Conservation (phyloP, 2,113 vertebrate species). For the Seriola aureovittata region DNA sequence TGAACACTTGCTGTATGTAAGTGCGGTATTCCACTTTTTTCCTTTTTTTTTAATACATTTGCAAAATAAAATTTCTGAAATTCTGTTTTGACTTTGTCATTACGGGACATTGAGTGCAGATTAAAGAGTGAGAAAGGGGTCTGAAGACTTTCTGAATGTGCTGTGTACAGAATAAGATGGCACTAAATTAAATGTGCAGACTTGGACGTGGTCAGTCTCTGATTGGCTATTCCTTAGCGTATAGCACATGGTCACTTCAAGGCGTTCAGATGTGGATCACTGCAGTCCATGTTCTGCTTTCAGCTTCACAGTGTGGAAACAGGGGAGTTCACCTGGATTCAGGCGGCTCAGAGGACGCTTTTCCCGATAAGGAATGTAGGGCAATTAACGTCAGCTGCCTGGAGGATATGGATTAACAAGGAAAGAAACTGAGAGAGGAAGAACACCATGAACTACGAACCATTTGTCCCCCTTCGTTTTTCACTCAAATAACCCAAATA, state of each 20-base stretch:
- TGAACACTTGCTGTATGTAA: too few relatives aligned
- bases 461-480: slow-evolving; percentile 27
- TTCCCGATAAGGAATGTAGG: slow-evolving; percentile 75
- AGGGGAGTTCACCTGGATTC: slow-evolving; percentile 68
- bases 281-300: slow-evolving; percentile 37
- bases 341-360: slow-evolving; percentile 56
- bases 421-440: slow-evolving; percentile 14
- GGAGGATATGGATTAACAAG: slow-evolving; percentile 55
- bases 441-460: slow-evolving; percentile 19
- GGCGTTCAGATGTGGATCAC: slow-evolving; percentile 21
- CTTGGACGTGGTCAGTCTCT: too few relatives aligned
- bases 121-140: too few relatives aligned
- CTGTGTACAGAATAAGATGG: too few relatives aligned
- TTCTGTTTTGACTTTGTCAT: too few relatives aligned
- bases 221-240: too few relatives aligned
- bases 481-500: slow-evolving; percentile 1
- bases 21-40: too few relatives aligned
- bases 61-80: too few relatives aligned
- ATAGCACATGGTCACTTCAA: neutral
- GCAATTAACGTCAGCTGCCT: slow-evolving; percentile 71
- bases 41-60: too few relatives aligned
- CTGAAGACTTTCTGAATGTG: too few relatives aligned
- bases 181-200: too few relatives aligned
- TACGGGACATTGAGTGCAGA: too few relatives aligned
- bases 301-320: slow-evolving; percentile 26